These are phyloP conservation scores for Chionomys nivalis DNA, from an alignment of 2,113 vertebrate species.

Conservation along the genomic window DNA sequence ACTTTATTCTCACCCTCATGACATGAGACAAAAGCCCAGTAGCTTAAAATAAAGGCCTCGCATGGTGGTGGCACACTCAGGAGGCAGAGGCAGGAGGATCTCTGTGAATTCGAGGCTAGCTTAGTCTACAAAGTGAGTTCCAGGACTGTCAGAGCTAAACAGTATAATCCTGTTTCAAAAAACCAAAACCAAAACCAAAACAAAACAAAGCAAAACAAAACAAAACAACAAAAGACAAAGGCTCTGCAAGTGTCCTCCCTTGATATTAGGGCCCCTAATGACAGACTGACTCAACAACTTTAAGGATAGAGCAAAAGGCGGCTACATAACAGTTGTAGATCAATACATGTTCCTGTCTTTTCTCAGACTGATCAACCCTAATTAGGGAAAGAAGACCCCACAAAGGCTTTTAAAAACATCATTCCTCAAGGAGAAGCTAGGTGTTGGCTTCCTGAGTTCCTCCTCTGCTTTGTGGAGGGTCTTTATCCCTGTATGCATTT, in stretches of 20 bases:
- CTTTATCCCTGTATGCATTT: neutral
- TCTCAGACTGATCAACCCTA: neutral
- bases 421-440: neutral
- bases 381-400: too few relatives aligned
- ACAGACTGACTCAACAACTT: neutral
- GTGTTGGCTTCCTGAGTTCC: neutral
- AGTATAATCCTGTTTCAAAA: too few relatives aligned
- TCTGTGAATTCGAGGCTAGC: too few relatives aligned
- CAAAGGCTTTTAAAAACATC: too few relatives aligned
- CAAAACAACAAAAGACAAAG: neutral
- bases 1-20: neutral
- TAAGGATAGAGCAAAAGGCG: neutral
- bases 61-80: too few relatives aligned
- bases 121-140: too few relatives aligned
- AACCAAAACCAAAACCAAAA: too few relatives aligned
- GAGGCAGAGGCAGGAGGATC: too few relatives aligned
- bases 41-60: neutral
- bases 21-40: neutral
- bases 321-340: neutral
- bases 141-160: too few relatives aligned
- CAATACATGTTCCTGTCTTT: neutral
- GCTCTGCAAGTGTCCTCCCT: neutral
- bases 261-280: too few relatives aligned
- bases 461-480: neutral
- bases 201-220: too few relatives aligned